phyloP scores from a whole-genome alignment of 2,113 vertebrate species.

The Phalacrocorax pelagicus region DNA sequence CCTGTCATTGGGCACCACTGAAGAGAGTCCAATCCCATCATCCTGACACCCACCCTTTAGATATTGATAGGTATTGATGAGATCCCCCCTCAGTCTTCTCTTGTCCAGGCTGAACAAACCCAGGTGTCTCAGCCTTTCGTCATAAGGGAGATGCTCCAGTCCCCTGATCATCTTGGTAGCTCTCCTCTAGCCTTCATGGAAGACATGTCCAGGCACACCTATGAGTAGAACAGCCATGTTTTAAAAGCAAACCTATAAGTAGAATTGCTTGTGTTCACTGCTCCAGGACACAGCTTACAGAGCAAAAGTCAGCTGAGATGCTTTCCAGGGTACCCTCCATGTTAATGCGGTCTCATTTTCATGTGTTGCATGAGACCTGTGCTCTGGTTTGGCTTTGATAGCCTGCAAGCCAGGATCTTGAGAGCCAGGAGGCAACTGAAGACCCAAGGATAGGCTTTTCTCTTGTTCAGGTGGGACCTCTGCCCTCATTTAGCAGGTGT shows the following conservation, averaged over 20 bases:
- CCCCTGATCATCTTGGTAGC: too few species aligned
- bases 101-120: too few species aligned
- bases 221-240: neutral
- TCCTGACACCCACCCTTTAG: too few species aligned
- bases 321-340: neutral
- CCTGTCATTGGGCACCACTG: too few species aligned
- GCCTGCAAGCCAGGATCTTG: neutral
- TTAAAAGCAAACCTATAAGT: neutral
- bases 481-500: neutral
- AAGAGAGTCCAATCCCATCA: too few species aligned
- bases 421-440: neutral
- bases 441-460: neutral
- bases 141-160: too few species aligned
- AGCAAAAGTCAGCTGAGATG: neutral
- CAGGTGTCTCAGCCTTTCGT: too few species aligned
- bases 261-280: neutral
- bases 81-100: too few species aligned
- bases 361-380: neutral
- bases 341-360: neutral
- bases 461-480: neutral
- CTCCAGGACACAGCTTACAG: neutral
- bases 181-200: neutral
- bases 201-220: neutral
- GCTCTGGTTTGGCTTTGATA: neutral
- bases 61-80: too few species aligned